Base-by-base conservation (phyloP, 2,113 vertebrate species). In the Colius striatus region DNA sequence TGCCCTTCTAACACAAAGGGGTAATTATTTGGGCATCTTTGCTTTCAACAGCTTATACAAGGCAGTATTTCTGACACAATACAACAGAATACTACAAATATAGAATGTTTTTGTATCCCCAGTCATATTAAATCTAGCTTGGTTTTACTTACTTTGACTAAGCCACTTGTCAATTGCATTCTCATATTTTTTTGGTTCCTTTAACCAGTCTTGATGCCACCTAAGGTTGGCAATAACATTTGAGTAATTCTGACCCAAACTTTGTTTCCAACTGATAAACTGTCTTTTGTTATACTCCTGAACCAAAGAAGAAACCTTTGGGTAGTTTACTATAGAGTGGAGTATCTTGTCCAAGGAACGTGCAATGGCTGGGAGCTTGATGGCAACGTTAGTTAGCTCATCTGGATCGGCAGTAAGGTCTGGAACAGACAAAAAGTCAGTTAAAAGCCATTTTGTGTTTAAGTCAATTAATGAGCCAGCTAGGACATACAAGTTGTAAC, bases 181-280 rank as follows among this genome's bases (percentile, higher is more conserved):
- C 95, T 99, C 98, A 8, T 98, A 98, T 65, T 95, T 96, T 47
- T 87, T 82, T 4, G 86, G 96, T 87, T 98, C 94, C 90, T 98
- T 98, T 89, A 98, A 97, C 99, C 99, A 99, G 94, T 99, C 99
- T n/a, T 97, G 80, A 94, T 99, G 98, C 99, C 99, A 99, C 65
- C 99, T 98, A 45, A 99, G 98, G 87, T 98, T 98, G 32, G 98
- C 98, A 89, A 99, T 99, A 62, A 98, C 94, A 55, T 96, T 95
- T 65, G 98, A 98, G 92, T 99, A 99, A 97, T 99, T 98, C 47
- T 92, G 96, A 32, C 98, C 98, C 75, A 98, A 30, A 87, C 97
- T 98, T 77, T 96, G 81, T 77, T 97, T 98, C 99, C 99, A 99
- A 5, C 66, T 96, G 80, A 96, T 67, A 93, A 99, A 99, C 89